Base-by-base conservation (phyloP, 2,113 vertebrate genomes). In the Noturus placidus region DNA sequence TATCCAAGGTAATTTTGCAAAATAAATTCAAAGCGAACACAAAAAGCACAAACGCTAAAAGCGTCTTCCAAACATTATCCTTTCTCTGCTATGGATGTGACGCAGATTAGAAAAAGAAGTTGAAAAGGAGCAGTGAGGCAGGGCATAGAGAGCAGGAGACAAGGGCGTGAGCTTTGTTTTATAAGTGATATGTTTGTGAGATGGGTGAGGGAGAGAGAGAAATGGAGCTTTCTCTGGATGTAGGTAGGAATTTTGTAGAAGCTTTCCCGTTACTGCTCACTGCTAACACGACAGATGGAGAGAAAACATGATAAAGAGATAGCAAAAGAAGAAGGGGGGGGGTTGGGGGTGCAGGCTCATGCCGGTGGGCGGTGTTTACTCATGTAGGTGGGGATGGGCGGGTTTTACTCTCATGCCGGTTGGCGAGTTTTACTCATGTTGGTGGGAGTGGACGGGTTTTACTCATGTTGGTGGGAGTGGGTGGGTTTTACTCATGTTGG, bases 181-280 rank as follows among this genome's bases (percentile, higher is more conserved):
- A 17, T 85, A 35, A 80, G 61, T 85, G 83, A 88, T 85, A 50
- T 69, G 30, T 69, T 33, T 69, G 65, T 17, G 17, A 33, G 30
- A 7, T 33, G 5, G 30, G 65, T 14, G 63, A 14, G 63, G 5
- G 27, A 30, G 11, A 65, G 25, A 63, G 25, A 57, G 19, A 57
- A 5, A 57, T 59, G 57, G 22, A 25, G 6, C 15, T 70, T 70
- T 70, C 69, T 70, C 69, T 35, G 69, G 33, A 70, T 54, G 69
- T 27, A 38, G 69, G 1, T 85, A 27, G 54, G 22, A 76, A 76
- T 85, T 54, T 76, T 8, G 19, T 42, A 85, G 54, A 22, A 38
- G 33, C 5, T 61, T 59, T 74, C 27, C 69, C 70, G 46, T 56
- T 85, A 76, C 69, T 85, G 30, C 22, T 72, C 52, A 56, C 13